Evolutionary conservation across 2,888 invertebrate species (phyloP), one percentile per base, ranked within the genome.

Genomic region (Aromia moschata): DNA sequence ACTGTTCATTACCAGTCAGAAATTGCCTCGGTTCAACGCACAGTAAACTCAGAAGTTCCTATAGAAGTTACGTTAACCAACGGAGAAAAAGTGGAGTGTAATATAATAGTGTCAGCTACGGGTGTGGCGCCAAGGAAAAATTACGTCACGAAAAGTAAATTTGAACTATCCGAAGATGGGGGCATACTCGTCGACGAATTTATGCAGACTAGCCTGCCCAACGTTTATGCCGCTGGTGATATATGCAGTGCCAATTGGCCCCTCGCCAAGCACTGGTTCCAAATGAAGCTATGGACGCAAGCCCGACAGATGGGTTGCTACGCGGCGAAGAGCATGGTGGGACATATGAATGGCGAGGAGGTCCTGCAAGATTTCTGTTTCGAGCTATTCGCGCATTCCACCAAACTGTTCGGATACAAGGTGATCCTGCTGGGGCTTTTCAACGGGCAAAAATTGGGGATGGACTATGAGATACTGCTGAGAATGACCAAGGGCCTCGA

Each of bases 241-340:
- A 90, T 94, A 4, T 97, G 96, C 72, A 84, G 85, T 65, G 90
- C 93, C n/a, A 83, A 83, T 25, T 98, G 97, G 97, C 76, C 83
- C 3, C 77, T 83, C 60, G 87, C 93, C 0, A 82, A 86, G 16
- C 91, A 94, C 75, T 96, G 96, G 96, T 92, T 94, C 78, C 93
- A 97, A 83, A 93, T 98, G 90, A 86, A 96, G 58, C 81, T 99
- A 30, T 99, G 99, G 99, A 95, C 96, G 0, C 99, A 99, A 82
- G 99, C 98, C 0, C 84, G 96, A 53, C 97, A 98, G 81, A 98
- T 98, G 97, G 99, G 98, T 7, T 86, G 87, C 53, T 96, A 94
- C 84, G 96, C 94, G 16, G 98, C 95, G 0, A 92, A 92, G 78
- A 89, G 91, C 56, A 98, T 99, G 93, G 85, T 87, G 61, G 87